A percentile compares a stretch with the other conserved stretches of the same genome.
phyloP scores from a whole-genome alignment of 2,888 invertebrate species.

The Hydropsyche betteni region DNA sequence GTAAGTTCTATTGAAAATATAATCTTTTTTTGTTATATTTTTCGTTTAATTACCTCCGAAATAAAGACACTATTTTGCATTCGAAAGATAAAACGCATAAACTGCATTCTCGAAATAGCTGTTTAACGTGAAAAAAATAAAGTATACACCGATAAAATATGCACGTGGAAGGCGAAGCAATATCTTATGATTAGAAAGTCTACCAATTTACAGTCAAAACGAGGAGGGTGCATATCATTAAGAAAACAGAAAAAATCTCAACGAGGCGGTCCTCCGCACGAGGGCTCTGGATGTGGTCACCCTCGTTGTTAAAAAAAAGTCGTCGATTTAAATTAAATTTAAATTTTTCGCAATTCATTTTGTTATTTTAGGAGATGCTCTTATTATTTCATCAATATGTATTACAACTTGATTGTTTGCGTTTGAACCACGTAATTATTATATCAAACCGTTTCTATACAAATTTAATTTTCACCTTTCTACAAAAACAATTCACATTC shows the following conservation, averaged over 20 bases:
- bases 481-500: too few relatives aligned
- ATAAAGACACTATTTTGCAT: not conserved
- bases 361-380: too few relatives aligned
- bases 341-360: not conserved
- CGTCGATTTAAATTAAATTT: constrained; percentile 12
- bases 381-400: too few relatives aligned
- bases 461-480: too few relatives aligned
- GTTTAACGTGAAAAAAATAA: not conserved
- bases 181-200: constrained; percentile 24
- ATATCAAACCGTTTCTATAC: too few relatives aligned
- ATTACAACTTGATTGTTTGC: too few relatives aligned
- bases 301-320: constrained; percentile 21
- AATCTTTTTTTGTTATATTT: too few relatives aligned
- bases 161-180: not conserved
- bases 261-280: not conserved
- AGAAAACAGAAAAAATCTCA: constrained; percentile 24
- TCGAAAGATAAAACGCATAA: not conserved
- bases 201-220: constrained; percentile 29
- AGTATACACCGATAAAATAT: constrained; percentile 5
- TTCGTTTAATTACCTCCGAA: too few relatives aligned
- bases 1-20: too few relatives aligned
- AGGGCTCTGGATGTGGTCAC: not conserved
- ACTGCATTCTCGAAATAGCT: too few relatives aligned
- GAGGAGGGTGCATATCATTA: constrained; percentile 26
- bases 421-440: too few relatives aligned